phyloP scores from a whole-genome alignment of 2,797 vertebrate species.

The Myiotriccus ornatus region DNA sequence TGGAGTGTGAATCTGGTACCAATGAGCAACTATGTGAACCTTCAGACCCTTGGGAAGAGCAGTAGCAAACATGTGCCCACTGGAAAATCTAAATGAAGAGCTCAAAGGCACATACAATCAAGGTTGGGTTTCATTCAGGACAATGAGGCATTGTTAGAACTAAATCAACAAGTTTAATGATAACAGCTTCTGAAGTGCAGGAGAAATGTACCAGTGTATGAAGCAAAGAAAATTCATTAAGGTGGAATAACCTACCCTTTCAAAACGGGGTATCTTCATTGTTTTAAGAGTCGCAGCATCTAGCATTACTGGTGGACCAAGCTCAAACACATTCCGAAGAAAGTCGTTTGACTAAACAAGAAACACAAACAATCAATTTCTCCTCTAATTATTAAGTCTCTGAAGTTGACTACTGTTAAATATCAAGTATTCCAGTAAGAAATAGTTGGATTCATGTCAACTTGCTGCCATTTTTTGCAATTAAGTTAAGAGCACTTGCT shows the following conservation, averaged over 20 bases:
- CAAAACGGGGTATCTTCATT: slow-evolving; percentile 94
- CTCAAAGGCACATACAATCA: fast-evolving
- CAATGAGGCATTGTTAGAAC: not conserved
- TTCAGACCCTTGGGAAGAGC: not conserved
- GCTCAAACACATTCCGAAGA: slow-evolving; percentile 94
- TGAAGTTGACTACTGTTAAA: not conserved
- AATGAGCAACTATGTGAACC: not conserved
- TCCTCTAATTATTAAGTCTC: not conserved
- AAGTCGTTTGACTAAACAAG: slow-evolving; percentile 90
- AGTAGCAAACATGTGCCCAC: not conserved
- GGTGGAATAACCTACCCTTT: slow-evolving; percentile 83
- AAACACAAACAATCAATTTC: not conserved
- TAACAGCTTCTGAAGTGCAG: not conserved
- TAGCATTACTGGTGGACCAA: slow-evolving; percentile 91
- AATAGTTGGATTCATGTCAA: not conserved
- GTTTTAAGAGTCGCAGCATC: slow-evolving; percentile 91
- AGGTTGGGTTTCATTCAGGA: not conserved
- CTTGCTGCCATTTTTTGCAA: not conserved
- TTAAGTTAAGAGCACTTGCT: not conserved
- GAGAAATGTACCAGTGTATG: not conserved
- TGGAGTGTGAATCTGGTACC: not conserved
- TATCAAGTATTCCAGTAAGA: not conserved
- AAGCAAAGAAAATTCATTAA: not conserved
- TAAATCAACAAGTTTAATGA: not conserved
- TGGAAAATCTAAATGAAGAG: not conserved